Conservation (phyloP, 2,888 invertebrate species). For the Empis stercorea region DNA sequence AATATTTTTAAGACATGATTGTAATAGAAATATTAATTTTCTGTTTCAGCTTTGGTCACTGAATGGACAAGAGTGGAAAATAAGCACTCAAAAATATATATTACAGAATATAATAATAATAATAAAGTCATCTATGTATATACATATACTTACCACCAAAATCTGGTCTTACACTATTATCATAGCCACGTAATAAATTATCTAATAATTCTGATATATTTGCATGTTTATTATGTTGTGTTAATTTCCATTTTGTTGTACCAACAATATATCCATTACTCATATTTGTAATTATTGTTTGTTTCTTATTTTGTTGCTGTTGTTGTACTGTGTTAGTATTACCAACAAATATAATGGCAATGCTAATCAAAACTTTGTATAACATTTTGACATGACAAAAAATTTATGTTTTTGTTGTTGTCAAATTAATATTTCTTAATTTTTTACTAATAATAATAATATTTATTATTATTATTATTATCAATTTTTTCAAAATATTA, state of each 20-base stretch:
- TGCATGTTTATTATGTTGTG: constrained; percentile 54
- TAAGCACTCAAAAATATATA: too few relatives aligned
- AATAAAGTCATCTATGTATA: too few relatives aligned
- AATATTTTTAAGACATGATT: too few relatives aligned
- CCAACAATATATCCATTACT: background rate
- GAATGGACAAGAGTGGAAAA: too few relatives aligned
- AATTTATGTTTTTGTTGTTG: too few relatives aligned
- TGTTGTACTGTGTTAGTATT: background rate
- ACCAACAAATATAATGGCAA: background rate
- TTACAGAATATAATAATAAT: too few relatives aligned
- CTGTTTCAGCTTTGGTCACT: too few relatives aligned
- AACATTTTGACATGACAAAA: constrained; percentile 1
- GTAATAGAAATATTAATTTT: too few relatives aligned
- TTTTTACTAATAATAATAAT: background rate
- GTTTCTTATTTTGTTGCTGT: background rate
- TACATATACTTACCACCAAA: constrained; percentile 50
- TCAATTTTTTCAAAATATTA: background rate
- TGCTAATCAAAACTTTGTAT: background rate
- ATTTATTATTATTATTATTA: background rate
- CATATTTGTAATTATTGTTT: background rate
- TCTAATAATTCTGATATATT: constrained; percentile 63
- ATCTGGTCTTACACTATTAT: constrained; percentile 66
- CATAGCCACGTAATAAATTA: constrained; percentile 62
- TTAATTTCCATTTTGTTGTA: constrained; percentile 16
- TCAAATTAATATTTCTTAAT: background rate